Evolutionary conservation across 2,113 vertebrate genomes (phyloP).

Genomic region (Calidris pugnax): DNA sequence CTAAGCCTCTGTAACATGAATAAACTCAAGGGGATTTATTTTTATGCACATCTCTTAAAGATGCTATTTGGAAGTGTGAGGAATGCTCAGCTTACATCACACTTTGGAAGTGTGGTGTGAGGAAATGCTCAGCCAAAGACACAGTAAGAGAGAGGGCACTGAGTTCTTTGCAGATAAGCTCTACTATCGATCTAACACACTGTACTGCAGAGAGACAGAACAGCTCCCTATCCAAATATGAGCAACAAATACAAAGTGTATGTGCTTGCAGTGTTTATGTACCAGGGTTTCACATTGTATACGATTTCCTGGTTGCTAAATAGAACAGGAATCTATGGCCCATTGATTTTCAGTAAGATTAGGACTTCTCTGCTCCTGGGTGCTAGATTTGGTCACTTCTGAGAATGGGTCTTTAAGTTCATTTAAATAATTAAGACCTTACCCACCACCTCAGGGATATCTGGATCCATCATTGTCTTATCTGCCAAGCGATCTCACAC

Average conservation of each 20-base stretch:
- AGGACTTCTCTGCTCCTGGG: not conserved
- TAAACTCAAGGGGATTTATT: not conserved
- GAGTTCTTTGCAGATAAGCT: not conserved
- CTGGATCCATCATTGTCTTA: not conserved
- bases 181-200: not conserved
- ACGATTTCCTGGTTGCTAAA: not conserved
- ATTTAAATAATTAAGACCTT: not conserved
- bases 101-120: not conserved
- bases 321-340: not conserved
- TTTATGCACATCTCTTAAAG: not conserved
- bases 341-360: not conserved
- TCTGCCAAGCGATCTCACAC: not conserved
- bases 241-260: not conserved
- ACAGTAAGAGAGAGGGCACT: not conserved
- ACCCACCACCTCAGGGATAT: not conserved
- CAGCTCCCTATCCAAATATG: not conserved
- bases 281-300: not conserved
- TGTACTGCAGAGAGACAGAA: not conserved
- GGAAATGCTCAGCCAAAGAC: not conserved
- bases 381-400: not conserved
- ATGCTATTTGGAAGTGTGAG: not conserved
- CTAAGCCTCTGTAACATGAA: not conserved
- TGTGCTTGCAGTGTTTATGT: not conserved
- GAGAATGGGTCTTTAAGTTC: not conserved
- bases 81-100: not conserved